Evolutionary conservation across 2,797 vertebrate species (phyloP).

Genomic region (Poecile montanus): DNA sequence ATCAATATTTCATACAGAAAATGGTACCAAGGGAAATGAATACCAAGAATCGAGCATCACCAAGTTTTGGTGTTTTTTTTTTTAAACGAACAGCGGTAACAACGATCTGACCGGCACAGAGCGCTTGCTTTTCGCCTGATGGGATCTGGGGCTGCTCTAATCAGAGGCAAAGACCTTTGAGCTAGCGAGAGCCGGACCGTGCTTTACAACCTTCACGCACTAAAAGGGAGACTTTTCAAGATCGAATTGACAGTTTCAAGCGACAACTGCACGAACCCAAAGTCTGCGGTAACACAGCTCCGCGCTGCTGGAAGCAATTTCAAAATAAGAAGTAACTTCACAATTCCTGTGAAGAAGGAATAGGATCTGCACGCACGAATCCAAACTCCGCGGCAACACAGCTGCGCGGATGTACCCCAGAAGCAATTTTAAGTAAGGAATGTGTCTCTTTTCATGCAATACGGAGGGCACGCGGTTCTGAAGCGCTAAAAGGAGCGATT

Average conservation of each 20-base stretch:
- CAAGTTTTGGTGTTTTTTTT: background rate
- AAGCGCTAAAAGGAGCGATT: background rate
- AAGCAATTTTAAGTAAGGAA: accelerated
- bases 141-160: background rate
- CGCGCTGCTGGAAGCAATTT: background rate
- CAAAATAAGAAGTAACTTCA: background rate
- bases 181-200: background rate
- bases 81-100: accelerated
- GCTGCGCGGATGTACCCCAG: accelerated
- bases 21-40: accelerated
- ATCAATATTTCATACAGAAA: background rate
- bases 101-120: background rate
- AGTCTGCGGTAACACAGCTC: background rate
- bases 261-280: background rate
- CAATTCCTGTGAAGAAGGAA: too few relatives aligned
- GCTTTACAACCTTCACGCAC: background rate
- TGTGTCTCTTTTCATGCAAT: background rate
- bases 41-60: background rate
- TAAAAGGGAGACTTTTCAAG: accelerated
- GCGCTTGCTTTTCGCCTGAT: too few relatives aligned
- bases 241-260: accelerated
- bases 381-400: background rate
- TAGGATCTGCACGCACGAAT: accelerated
- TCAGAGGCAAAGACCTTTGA: background rate
- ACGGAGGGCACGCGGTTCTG: too few relatives aligned